phyloP scores from a whole-genome alignment of 1,140 invertebrate genomes.

The Scaptomyza montana region DNA sequence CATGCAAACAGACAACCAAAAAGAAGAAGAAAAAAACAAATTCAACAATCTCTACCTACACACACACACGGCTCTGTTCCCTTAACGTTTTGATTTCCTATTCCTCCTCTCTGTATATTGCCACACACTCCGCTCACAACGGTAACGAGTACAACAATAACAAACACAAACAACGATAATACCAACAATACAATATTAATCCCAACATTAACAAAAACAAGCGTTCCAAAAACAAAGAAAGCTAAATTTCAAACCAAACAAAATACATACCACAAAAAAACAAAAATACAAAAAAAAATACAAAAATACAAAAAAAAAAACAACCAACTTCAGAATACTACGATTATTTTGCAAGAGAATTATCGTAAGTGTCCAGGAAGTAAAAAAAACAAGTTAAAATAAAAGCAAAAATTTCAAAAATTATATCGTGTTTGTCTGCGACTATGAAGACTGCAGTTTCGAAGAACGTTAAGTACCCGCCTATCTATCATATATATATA shows the following conservation, averaged over 20 bases:
- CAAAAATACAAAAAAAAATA: conserved; percentile 3
- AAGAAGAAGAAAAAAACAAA: background rate
- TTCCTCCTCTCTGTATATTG: conserved; percentile 50
- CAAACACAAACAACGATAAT: conserved; percentile 35
- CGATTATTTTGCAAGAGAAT: conserved; percentile 26
- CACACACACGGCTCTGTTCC: conserved; percentile 10
- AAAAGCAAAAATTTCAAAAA: background rate
- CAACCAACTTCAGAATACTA: background rate
- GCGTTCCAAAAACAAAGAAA: conserved; percentile 17
- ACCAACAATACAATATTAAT: conserved; percentile 30
- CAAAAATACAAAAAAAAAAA: background rate
- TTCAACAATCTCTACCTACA: background rate
- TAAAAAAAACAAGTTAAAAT: background rate
- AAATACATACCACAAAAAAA: background rate
- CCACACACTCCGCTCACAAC: conserved; percentile 55
- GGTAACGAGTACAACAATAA: conserved; percentile 65
- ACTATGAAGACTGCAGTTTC: too few relatives aligned
- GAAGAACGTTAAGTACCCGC: too few relatives aligned
- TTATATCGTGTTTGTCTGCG: too few relatives aligned
- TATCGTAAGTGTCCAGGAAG: conserved; percentile 31
- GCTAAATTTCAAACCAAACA: background rate
- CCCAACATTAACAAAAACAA: conserved; percentile 19
- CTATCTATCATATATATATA: background rate
- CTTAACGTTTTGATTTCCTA: conserved; percentile 44
- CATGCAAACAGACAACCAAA: background rate